Base-by-base conservation (phyloP, 2,797 vertebrate species). In the Cossypha caffra region DNA sequence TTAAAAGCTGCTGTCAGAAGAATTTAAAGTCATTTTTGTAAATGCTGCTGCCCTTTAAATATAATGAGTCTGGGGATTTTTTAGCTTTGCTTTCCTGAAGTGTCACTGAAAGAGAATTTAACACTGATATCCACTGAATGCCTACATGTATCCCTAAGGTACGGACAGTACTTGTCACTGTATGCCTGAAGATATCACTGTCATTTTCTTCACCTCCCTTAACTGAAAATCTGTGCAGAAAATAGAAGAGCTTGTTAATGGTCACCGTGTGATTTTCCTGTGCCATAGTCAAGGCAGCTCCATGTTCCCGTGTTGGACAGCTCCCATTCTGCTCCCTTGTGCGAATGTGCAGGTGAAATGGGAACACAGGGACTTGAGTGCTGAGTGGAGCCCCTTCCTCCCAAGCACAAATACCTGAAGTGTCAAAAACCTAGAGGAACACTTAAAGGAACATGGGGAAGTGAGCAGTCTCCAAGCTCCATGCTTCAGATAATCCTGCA, bases 301-400 rank as follows among this genome's bases (percentile, higher is more conserved):
- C 0, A 0, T 23, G 7, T 74, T 40, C 20, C 18, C 0, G 0
- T 48, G 23, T 33, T 64, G 35, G 37, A 21, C 24, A 63, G 18
- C 10, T 82, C 11, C 9, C n/a, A 7, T 10, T 13, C 13, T 43
- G 15, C 23, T 93, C 15, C 24, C 58, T 14, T 1, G 0, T 20
- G 12, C 8, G 40, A 47, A 57, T 8, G 16, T 15, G 29, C 11
- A 20, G 24, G 12, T 47, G 23, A 76, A 72, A 54, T 0, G 0
- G 16, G 17, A 80, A 19, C 38, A 20, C 7, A 29, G 25, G 7
- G 24, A 19, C 43, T 18, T 86, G 21, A 54, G 6, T 9, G 43
- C 24, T 6, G 5, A 52, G 26, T 29, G 81, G 62, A 86, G 8
- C n/a, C 9, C 18, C 7, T 69, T 87, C 10, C 14, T 88, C 35